Evolutionary conservation across 1,140 invertebrate genomes (phyloP).

Genomic region (Camponotus floridanus): DNA sequence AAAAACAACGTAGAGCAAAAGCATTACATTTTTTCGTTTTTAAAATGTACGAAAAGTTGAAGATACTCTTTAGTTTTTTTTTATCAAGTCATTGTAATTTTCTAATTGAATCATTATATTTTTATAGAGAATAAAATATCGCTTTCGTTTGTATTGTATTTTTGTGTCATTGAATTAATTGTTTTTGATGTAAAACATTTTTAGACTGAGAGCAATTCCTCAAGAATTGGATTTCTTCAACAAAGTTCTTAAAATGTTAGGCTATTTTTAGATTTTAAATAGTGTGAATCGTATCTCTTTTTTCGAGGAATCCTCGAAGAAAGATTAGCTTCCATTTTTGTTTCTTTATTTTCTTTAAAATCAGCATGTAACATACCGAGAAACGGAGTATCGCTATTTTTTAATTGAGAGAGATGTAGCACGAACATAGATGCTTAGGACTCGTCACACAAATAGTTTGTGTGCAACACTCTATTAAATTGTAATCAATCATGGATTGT

Average conservation of each 20-base stretch:
- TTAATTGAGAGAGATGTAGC: not conserved
- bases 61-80: conserved; percentile 13
- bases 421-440: not conserved
- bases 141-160: not conserved
- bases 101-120: not conserved
- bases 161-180: conserved; percentile 8
- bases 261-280: conserved; percentile 31
- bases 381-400: not conserved
- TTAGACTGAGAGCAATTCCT: not conserved
- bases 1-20: conserved; percentile 18
- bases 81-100: conserved; percentile 3
- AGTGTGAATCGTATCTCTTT: not conserved
- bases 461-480: not conserved
- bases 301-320: not conserved
- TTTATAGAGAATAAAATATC: not conserved
- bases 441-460: not conserved
- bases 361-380: not conserved
- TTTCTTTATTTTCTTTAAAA: conserved; percentile 3
- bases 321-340: not conserved
- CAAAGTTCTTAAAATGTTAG: not conserved
- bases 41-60: not conserved
- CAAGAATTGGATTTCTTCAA: conserved; percentile 1
- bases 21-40: not conserved
- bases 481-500: not conserved
- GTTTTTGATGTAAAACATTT: conserved; percentile 5